Percentiles rank a stretch among this genome's conserved stretches.
Evolutionary conservation across 2,113 vertebrate genomes (phyloP).

Genomic region (Tricholaema leucomelas): DNA sequence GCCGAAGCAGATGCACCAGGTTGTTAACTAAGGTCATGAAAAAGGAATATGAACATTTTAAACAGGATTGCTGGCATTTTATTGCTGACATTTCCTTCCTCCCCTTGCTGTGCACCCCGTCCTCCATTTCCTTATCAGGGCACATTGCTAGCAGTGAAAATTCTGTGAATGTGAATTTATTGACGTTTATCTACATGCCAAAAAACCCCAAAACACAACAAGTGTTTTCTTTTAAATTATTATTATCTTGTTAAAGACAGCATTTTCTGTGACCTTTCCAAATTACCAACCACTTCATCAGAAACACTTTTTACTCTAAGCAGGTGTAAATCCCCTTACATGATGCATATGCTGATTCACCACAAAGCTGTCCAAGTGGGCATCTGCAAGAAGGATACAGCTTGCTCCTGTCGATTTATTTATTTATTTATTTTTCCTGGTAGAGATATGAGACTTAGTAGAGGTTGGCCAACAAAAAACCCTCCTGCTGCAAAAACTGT

Average conservation of each 20-base stretch:
- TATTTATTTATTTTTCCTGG: not conserved
- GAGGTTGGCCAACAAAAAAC: not conserved
- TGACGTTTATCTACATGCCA: not conserved
- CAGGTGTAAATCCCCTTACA: accelerated
- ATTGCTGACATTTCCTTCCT: not conserved
- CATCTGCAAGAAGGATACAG: not conserved
- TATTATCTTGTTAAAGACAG: not conserved
- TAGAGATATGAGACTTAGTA: not conserved
- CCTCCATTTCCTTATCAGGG: not conserved
- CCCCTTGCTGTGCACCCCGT: not conserved
- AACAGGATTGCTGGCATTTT: not conserved
- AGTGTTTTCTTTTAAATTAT: not conserved
- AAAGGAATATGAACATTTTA: not conserved
- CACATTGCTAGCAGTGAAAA: not conserved
- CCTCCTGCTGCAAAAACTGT: not conserved
- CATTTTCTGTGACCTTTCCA: not conserved
- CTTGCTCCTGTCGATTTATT: not conserved
- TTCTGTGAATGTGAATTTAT: not conserved
- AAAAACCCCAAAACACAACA: too few species aligned
- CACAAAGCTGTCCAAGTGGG: not conserved
- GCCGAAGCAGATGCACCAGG: not conserved
- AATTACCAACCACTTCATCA: not conserved
- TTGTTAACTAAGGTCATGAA: not conserved
- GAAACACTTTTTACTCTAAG: not conserved
- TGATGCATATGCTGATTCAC: not conserved